These are phyloP conservation scores for Planococcus citri DNA, from an alignment of 1,140 invertebrate species.

Conservation along the genomic window DNA sequence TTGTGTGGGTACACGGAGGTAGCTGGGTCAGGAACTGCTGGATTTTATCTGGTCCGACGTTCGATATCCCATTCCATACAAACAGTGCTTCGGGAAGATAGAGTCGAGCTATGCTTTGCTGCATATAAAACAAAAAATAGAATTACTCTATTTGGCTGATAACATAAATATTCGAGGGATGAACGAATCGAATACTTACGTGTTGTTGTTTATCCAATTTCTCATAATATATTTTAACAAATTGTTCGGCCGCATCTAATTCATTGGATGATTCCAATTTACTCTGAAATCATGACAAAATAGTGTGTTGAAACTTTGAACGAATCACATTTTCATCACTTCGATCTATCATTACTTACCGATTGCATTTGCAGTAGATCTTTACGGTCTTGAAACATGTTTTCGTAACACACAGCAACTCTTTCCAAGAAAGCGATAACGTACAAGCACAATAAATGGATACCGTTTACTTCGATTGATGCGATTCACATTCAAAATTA, in stretches of 20 bases:
- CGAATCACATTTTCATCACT: no score
- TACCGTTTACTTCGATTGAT: no score
- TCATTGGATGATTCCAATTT: neutral
- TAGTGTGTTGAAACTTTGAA: no score
- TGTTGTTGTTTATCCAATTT: slow-evolving; percentile 12
- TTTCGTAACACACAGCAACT: no score
- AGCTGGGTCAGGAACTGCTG: neutral
- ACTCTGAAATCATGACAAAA: neutral
- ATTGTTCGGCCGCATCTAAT: neutral
- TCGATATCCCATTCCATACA: slow-evolving; percentile 1
- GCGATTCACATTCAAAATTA: no score
- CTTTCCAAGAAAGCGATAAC: no score
- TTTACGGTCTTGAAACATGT: no score
- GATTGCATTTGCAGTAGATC: no score
- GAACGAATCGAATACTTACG: neutral
- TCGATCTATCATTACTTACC: no score
- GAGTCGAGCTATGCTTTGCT: neutral
- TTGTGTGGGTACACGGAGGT: neutral
- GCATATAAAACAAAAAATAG: neutral
- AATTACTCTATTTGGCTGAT: neutral
- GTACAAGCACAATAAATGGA: no score
- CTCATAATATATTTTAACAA: neutral
- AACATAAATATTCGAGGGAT: no score
- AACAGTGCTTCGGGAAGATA: neutral
- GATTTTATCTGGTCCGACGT: neutral